phyloP scores from a whole-genome alignment of 2,888 invertebrate species.

The Eristalinus aeneus region DNA sequence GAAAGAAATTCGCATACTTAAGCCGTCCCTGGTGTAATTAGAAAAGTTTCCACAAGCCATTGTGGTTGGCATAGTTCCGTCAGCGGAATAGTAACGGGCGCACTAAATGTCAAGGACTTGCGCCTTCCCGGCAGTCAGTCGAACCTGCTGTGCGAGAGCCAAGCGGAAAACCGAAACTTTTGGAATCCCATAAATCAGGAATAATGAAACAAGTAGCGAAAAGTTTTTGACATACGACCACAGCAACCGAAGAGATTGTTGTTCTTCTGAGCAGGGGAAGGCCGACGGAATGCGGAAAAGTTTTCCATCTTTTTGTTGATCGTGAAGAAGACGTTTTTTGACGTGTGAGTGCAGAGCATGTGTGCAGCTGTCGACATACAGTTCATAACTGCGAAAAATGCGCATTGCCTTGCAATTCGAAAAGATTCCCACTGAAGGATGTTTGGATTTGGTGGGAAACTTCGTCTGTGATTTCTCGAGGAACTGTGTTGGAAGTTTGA shows the following conservation, averaged over 20 bases:
- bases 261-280: too few species aligned
- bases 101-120: conserved; percentile 9
- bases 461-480: neutral
- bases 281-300: conserved; percentile 28
- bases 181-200: conserved; percentile 41
- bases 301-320: neutral
- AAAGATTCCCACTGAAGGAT: neutral
- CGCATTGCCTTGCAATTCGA: neutral
- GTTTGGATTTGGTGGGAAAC: neutral
- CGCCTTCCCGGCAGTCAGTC: neutral
- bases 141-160: neutral
- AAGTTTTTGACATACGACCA: conserved; percentile 53
- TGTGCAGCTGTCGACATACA: neutral
- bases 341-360: neutral
- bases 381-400: neutral
- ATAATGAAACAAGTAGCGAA: conserved; percentile 44
- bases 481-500: neutral
- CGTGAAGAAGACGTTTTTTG: neutral
- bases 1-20: neutral
- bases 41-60: conserved; percentile 28
- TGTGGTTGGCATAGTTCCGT: neutral
- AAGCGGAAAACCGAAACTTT: conserved; percentile 19
- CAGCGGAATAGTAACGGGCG: conserved; percentile 33
- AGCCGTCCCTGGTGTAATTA: conserved; percentile 43
- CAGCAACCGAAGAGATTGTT: conserved; percentile 5